Evolutionary conservation across 2,797 vertebrate species (phyloP), one percentile per base, ranked within the genome.

Genomic region (Epinephelus awoara): DNA sequence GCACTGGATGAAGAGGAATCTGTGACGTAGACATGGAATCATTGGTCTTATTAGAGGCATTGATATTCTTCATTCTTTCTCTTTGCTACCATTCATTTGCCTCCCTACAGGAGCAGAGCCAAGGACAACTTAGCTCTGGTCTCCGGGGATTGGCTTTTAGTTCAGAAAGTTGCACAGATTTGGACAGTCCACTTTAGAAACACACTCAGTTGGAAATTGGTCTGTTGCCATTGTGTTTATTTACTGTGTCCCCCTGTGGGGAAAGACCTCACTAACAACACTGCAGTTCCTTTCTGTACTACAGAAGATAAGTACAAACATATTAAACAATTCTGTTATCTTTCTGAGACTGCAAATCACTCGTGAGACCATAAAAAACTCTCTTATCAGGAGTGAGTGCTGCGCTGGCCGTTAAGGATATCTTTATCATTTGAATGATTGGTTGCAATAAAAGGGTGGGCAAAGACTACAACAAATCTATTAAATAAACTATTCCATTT

Each of bases 1-100:
- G 98, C 94, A 99, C 98, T 90, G 98, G 98, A 96, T 99, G 98
- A 96, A 99, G 97, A 95, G 98, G 98, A 96, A 99, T 99, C 98
- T 99, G 94, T 89, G 95, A 88, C 64, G 68, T 55, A 90, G 89
- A 92, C 79, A 90, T 44, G 6, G 71, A 85, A 77, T 79, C 80
- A 86, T 88, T 83, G 85, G 85, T 84, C 73, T 88, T 72, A 91
- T 91, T 82, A 74, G 84, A 72, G 62, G 71, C 88, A 86, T 42
- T 84, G 67, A 88, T 72, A 67, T 69, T 71, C 62, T 70, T 83
- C 80, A 80, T 88, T 85, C 76, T 71, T 79, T 79, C 67, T 77
- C 81, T 79, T 69, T 72, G 72, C 84, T 78, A 72, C 80, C 82
- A 86, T 90, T 93, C 83, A 90, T 71, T 80, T 25, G 62, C 73